Evolutionary conservation across 2,113 vertebrate genomes (phyloP), one percentile per base, ranked within the genome.

Genomic region (Excalfactoria chinensis): DNA sequence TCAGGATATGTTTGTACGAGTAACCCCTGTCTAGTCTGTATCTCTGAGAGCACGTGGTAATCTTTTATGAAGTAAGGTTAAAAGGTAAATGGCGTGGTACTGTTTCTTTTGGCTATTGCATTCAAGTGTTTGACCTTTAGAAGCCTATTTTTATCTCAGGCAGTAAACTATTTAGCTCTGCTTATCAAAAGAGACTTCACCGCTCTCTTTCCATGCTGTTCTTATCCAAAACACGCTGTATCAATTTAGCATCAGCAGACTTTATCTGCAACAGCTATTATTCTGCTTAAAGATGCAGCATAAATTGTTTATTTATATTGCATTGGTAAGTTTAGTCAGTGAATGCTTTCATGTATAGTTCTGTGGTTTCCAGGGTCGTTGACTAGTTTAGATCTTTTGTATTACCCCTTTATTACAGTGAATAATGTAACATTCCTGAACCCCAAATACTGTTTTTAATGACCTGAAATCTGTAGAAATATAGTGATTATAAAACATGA

Each of bases 161-260:
- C 88, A 89, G 48, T 97, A 93, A 95, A 95, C 35, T 95, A 13
- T 89, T 96, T 89, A 84, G 68, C 86, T 88, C 79, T 96, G 72
- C 87, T 97, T 95, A 93, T 95, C 77, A 70, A 95, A 95, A 96
- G 95, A 95, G 72, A 81, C 90, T 97, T 96, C 80, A 58, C 69
- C 93, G 85, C 73, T 86, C 78, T 34, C 64, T 91, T 97, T 95
- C 81, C 81, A 26, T 92, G 74, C 90, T 95, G 49, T 92, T 96
- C 69, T 95, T 96, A 89, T 84, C 89, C 82, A 84, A 93, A 93
- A 88, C 92, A 91, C 89, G 77, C 81, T 13, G 14, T 96, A 88
- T 93, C 80, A 88, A 70, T 93, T 59, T 68, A 85, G 37, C 73
- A 74, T 93, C 92, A 80, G 73, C 80, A 68, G 71, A 76, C 89